phyloP scores from a whole-genome alignment of 2,113 vertebrate genomes.

The Channa argus region DNA sequence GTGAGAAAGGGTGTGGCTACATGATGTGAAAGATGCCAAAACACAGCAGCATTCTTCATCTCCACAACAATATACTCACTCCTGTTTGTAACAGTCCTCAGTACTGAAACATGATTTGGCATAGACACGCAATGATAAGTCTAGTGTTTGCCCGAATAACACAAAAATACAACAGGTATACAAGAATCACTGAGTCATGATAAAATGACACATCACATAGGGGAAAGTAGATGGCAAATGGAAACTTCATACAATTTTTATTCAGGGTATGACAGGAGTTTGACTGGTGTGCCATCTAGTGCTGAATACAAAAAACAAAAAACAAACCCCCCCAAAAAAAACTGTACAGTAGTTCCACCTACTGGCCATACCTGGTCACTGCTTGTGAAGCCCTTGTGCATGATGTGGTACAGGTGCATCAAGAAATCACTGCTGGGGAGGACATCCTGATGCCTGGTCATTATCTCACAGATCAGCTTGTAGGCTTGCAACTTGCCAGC shows the following conservation, averaged over 20 bases:
- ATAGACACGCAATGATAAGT: neutral
- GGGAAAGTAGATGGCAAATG: constrained; percentile 16
- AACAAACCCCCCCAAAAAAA: neutral
- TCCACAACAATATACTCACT: neutral
- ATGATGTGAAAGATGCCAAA: constrained; percentile 66
- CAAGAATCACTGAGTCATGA: neutral
- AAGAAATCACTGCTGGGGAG: constrained; percentile 95
- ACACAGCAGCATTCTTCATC: constrained; percentile 44
- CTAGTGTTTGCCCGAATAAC: neutral
- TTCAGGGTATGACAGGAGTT: constrained; percentile 7
- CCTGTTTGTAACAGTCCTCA: neutral
- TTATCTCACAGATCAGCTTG: constrained; percentile 96
- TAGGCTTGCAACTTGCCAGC: constrained; percentile 95
- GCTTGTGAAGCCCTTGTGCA: constrained; percentile 93
- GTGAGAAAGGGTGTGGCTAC: constrained; percentile 64
- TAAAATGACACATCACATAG: neutral
- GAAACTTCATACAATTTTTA: constrained; percentile 3
- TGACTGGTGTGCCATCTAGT: constrained; percentile 59
- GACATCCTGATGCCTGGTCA: constrained; percentile 96
- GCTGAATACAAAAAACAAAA: constrained; percentile 6
- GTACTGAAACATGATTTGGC: neutral
- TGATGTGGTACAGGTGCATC: constrained; percentile 94
- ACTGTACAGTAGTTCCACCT: constrained; percentile 25
- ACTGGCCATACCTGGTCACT: constrained; percentile 90
- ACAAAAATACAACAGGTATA: constrained; percentile 9